Base-by-base conservation (phyloP, 2,797 vertebrate genomes). In the Tiaroga cobitis region DNA sequence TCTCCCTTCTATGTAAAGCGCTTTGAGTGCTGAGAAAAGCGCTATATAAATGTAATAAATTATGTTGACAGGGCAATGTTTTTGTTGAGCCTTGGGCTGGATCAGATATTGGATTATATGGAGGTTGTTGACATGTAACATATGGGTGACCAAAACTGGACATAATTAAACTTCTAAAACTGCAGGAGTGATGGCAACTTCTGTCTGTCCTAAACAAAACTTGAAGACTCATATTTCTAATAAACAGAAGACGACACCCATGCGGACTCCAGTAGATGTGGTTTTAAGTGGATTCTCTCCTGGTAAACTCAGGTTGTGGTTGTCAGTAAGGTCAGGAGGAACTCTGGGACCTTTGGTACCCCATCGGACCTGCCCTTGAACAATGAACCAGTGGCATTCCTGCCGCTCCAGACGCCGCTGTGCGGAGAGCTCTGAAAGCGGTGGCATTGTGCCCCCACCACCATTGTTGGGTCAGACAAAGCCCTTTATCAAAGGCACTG, bases 401-500 rank as follows among this genome's bases (percentile, higher is more conserved):
- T 81, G 26, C 39, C 70, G 32, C 84, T 78, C 82, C 67, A 75
- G 68, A 79, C 85, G 43, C 51, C 54, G 49, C 77, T 3, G 67
- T 79, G 56, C 29, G 9, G 87, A 88, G 88, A 90, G 89, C 89
- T 90, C 87, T 89, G 82, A 91, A 93, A 92, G 90, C 88, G 68
- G 88, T 89, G 80, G 85, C 90, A 93, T 93, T 94, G 89, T 93
- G 93, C 90, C 83, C 82, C 81, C 84, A 83, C 63, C 87, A 83
- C 89, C 89, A 93, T 95, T 95, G 94, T 94, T 92, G 87, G 87
- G 85, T 88, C 85, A 85, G 89, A 95, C 93, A 93, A 95, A 95
- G 92, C 86, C 81, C 80, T 82, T 92, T 92, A 91, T 92, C 86
- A 91, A 91, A 90, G 90, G 89, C 90, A 81, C 92, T 91, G 92